A percentile compares a stretch with the other conserved stretches of the same genome.
phyloP scores from a whole-genome alignment of 2,888 invertebrate species.

The Netelia fuscicornis region DNA sequence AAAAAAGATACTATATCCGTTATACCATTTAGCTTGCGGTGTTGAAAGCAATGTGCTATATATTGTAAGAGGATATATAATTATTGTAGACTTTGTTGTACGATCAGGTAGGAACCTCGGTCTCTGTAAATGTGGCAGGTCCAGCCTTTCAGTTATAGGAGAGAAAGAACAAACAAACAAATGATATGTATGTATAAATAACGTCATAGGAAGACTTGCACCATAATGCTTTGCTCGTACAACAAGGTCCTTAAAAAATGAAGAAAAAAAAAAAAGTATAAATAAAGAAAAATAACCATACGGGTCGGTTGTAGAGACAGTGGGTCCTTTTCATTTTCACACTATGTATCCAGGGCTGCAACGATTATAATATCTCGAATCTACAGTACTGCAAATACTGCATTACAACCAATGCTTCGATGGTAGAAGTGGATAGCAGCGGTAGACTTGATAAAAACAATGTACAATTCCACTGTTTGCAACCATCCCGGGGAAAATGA shows the following conservation, averaged over 20 bases:
- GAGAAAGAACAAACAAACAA: slow-evolving; percentile 40
- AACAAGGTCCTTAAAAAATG: slow-evolving; percentile 58
- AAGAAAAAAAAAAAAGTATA: slow-evolving; percentile 36
- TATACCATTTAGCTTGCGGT: slow-evolving; percentile 75
- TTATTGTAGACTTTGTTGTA: slow-evolving; percentile 69
- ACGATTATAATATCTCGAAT: slow-evolving; percentile 28
- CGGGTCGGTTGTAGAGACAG: slow-evolving; percentile 60
- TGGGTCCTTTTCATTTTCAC: slow-evolving; percentile 45
- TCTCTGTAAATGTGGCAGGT: slow-evolving; percentile 39
- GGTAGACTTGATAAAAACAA: slow-evolving; percentile 11
- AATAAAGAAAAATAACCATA: slow-evolving; percentile 28
- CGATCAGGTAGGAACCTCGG: slow-evolving; percentile 40
- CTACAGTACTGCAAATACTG: slow-evolving; percentile 3
- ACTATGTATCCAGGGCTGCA: slow-evolving; percentile 26
- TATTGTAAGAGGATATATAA: slow-evolving; percentile 68
- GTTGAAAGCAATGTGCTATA: slow-evolving; percentile 73
- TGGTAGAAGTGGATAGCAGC: background rate
- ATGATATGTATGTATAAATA: slow-evolving; percentile 29
- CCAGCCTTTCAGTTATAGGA: slow-evolving; percentile 64
- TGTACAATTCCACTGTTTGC: slow-evolving; percentile 62
- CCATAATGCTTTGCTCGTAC: slow-evolving; percentile 70
- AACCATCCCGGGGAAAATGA: slow-evolving; percentile 59
- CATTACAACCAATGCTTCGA: slow-evolving; percentile 10
- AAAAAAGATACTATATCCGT: slow-evolving; percentile 69
- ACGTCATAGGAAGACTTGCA: slow-evolving; percentile 20